Evolutionary conservation across 2,113 vertebrate genomes (phyloP), one percentile per base, ranked within the genome.

Genomic region (Spermophilus dauricus): DNA sequence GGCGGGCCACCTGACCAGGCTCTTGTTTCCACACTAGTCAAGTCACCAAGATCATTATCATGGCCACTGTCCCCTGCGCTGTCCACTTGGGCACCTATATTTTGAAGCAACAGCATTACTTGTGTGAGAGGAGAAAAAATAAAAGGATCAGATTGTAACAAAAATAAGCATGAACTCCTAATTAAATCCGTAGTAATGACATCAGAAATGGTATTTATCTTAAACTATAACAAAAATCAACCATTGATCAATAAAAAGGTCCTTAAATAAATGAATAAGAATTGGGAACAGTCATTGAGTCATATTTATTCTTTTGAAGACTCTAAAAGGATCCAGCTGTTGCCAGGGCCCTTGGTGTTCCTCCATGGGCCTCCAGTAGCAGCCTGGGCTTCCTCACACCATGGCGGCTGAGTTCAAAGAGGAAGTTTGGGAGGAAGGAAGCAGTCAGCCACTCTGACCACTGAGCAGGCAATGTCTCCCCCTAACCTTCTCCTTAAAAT

Each of bases 131-230:
- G 53, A 16, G 56, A 51, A 10, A 73, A 82, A 86, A 18, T 30
- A 77, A 72, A 93, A 93, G 10, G 13, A 37, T 82, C 42, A 51
- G 34, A 95, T 45, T 34, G 34, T 45, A 91, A 51, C 61, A 83
- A 86, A 94, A 81, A 28, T 28, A 42, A 37, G 75, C 58, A 77
- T 5, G 39, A 76, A 94, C 56, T 70, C 76, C 67, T 89, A 45
- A 89, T 69, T 53, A 72, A 63, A 48, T 24, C 37, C 20, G 24
- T 48, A 69, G n/a, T 28, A 51, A 86, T 53, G 39, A 69, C 53
- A 92, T 82, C 48, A 82, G 80, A 70, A 86, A 76, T 58, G 13
- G 12, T 30, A 90, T 82, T 89, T 69, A 75, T 45, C 80, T 86
- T 37, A 28, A 69, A 42, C 56, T 34, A 20, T 24, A 70, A 65